These are phyloP conservation scores for Eupithecia abbreviata DNA, from an alignment of 2,888 invertebrate genomes.

Conservation along the genomic window DNA sequence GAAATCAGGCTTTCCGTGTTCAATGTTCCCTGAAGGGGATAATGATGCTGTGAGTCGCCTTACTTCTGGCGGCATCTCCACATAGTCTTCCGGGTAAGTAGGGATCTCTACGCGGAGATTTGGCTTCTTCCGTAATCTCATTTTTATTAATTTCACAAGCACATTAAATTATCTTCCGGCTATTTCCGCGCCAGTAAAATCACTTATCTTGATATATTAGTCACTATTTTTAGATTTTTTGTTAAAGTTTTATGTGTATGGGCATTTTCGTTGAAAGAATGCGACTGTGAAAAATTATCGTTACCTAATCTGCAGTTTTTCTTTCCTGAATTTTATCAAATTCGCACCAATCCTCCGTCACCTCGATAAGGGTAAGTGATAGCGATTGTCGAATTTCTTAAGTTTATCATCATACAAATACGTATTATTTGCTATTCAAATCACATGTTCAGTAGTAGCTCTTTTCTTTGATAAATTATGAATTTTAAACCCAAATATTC, in stretches of 20 bases:
- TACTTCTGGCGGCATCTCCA: conserved; percentile 71
- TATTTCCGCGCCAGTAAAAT: conserved; percentile 5
- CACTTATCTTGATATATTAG: conserved; percentile 39
- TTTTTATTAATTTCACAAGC: conserved; percentile 42
- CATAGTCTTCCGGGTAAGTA: conserved; percentile 71
- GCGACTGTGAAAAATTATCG: conserved; percentile 45
- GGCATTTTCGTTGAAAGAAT: conserved; percentile 13
- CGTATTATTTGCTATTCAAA: conserved; percentile 1
- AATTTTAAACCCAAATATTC: neutral
- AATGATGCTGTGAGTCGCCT: conserved; percentile 51
- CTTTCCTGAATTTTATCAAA: conserved; percentile 63
- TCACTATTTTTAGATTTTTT: conserved; percentile 16
- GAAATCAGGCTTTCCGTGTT: conserved; percentile 21
- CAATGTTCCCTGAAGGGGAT: conserved; percentile 16
- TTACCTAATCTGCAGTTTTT: conserved; percentile 54
- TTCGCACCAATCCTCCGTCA: conserved; percentile 57
- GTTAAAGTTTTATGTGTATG: conserved; percentile 12
- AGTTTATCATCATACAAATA: conserved; percentile 7
- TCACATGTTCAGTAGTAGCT: neutral
- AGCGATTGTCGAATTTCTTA: conserved; percentile 41
- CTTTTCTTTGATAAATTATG: neutral
- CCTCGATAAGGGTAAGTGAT: conserved; percentile 53
- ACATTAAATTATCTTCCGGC: conserved; percentile 21
- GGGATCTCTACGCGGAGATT: conserved; percentile 70
- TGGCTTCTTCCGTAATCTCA: conserved; percentile 71